Evolutionary conservation across 1,140 invertebrate species (phyloP), one percentile per base, ranked within the genome.

Genomic region (Procambarus clarkii): DNA sequence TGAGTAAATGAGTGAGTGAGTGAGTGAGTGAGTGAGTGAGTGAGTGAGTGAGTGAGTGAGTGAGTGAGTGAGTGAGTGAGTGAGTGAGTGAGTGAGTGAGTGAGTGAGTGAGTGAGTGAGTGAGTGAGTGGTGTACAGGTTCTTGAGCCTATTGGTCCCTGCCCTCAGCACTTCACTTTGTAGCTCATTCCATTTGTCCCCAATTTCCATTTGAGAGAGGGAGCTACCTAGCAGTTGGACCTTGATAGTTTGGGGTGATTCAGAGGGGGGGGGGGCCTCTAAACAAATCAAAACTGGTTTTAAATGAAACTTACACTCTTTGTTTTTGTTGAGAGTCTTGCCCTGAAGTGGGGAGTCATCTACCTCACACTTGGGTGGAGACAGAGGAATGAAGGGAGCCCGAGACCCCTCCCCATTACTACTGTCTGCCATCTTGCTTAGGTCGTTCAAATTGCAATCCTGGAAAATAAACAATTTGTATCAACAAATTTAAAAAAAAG

Each of bases 241-340:
- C 34, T 34, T 34, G 34, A 34, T 34, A 34, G 34, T 34, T 34
- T 34, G 34, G 34, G 34, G 34, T 34, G 34, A 34, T 34, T 34
- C 34, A 34, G 1, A 34, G 34, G 34, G 34, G 34, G 34, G 34
- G 34, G 34, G 34, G 34, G 34, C 0, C 34, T 34, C 34, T 34
- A 34, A 34, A 34, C 34, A 34, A 34, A 34, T 34, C 34, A 5
- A 54, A 54, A 13, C 50, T 54, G 5, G 50, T 3, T 8, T 54
- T 0, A 34, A 54, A 54, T 54, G 15, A 45, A 93, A 96, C 97
- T 98, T 95, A 99, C 98, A 99, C 97, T 99, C 98, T 96, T 99
- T 99, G 95, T 99, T 99, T 94, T 98, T 98, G 94, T 98, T 98
- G 96, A 99, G 98, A 94, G 97, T 96, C 93, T 98, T 97, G 50